Evolutionary conservation across 2,113 vertebrate species (phyloP).

Genomic region (Vidua macroura): DNA sequence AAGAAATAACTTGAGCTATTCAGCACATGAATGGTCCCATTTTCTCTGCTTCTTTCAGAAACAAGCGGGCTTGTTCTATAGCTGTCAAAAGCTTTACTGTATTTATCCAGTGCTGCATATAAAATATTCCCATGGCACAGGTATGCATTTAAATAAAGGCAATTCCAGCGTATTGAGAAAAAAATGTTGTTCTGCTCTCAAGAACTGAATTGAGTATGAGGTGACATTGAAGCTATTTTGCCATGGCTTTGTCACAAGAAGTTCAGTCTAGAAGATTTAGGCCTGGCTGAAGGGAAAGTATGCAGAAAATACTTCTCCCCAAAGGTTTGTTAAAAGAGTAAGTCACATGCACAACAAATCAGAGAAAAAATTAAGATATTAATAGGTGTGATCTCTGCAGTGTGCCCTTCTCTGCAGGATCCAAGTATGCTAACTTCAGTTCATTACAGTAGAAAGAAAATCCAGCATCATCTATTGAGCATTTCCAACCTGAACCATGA

Average conservation of each 20-base stretch:
- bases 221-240: not conserved
- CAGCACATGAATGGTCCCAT: not conserved
- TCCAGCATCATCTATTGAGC: not conserved
- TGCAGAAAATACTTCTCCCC: not conserved
- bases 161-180: not conserved
- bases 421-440: not conserved
- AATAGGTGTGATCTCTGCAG: not conserved
- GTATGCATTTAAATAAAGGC: not conserved
- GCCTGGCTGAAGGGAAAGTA: not conserved
- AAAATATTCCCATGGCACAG: not conserved
- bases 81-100: not conserved
- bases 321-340: not conserved
- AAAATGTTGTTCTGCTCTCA: not conserved
- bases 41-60: not conserved
- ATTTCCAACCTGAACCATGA: not conserved
- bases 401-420: not conserved
- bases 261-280: not conserved
- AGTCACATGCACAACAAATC: not conserved
- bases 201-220: not conserved
- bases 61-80: not conserved
- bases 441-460: not conserved
- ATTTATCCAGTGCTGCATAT: not conserved
- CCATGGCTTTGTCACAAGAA: not conserved
- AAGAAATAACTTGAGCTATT: not conserved
- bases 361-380: not conserved